Percentiles rank a stretch among this genome's conserved stretches.
These are phyloP conservation scores for Apamea epomidion DNA, from an alignment of 2,888 invertebrate genomes.

Conservation along the genomic window DNA sequence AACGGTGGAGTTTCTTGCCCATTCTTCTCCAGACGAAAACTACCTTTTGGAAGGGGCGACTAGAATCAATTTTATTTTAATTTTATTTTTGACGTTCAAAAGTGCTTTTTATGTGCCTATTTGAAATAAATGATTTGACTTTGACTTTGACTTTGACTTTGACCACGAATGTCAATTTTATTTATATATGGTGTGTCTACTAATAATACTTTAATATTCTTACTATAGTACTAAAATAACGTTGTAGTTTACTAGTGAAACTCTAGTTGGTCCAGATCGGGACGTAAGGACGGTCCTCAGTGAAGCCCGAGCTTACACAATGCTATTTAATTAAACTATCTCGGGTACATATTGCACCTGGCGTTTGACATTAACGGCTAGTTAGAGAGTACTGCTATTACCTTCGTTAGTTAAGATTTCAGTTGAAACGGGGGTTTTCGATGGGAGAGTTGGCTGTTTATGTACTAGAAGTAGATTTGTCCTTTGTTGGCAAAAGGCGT, in stretches of 20 bases:
- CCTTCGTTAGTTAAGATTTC: constrained; percentile 25
- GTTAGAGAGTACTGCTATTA: constrained; percentile 43
- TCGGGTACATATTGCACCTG: constrained; percentile 57
- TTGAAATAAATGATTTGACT: too few relatives aligned
- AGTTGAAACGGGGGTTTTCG: constrained; percentile 24
- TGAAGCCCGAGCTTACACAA: constrained; percentile 37
- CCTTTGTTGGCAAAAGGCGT: neutral
- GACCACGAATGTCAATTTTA: too few relatives aligned
- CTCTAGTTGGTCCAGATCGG: neutral
- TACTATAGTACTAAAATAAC: neutral
- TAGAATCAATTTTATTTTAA: too few relatives aligned
- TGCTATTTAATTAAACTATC: constrained; percentile 61
- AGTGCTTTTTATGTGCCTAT: too few relatives aligned
- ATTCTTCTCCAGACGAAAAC: too few relatives aligned
- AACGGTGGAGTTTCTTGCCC: too few relatives aligned
- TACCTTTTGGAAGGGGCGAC: too few relatives aligned
- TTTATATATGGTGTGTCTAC: too few relatives aligned
- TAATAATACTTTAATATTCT: neutral
- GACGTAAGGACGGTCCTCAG: constrained; percentile 13
- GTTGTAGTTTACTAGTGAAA: constrained; percentile 4
- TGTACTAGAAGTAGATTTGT: constrained; percentile 1
- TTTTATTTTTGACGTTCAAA: too few relatives aligned
- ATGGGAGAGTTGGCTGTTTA: constrained; percentile 21
- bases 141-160: too few relatives aligned
- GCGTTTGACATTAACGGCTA: constrained; percentile 57